Conservation (phyloP, 2,888 invertebrate genomes). For the Hololepta plana region DNA sequence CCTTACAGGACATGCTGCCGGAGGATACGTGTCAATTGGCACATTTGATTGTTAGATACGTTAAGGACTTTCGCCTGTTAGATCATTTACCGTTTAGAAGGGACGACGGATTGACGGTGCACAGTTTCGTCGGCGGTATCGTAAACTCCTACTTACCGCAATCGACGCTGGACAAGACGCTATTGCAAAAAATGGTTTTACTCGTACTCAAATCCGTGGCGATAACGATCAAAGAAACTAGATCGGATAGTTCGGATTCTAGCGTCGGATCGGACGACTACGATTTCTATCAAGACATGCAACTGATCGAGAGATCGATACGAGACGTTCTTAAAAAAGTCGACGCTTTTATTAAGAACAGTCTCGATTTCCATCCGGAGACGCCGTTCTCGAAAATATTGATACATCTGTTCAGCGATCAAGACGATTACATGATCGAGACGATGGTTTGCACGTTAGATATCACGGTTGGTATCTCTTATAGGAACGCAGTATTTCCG, state of each 20-base stretch:
- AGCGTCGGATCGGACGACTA: conserved; percentile 71
- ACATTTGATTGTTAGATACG: conserved; percentile 68
- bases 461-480: conserved; percentile 70
- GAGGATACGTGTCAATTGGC: conserved; percentile 79
- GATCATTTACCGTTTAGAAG: conserved; percentile 29
- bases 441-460: conserved; percentile 84
- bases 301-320: conserved; percentile 70
- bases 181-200: conserved; percentile 74
- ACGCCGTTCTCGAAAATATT: conserved; percentile 76
- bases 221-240: conserved; percentile 75
- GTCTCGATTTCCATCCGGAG: conserved; percentile 73
- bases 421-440: conserved; percentile 80
- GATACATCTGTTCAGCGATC: conserved; percentile 74
- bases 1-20: conserved; percentile 70
- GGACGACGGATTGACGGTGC: conserved; percentile 24
- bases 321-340: conserved; percentile 66
- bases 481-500: conserved; percentile 61
- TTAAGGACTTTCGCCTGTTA: conserved; percentile 65
- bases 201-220: conserved; percentile 76
- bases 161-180: conserved; percentile 44
- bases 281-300: conserved; percentile 78
- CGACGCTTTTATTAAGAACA: conserved; percentile 63
- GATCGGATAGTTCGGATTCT: conserved; percentile 67
- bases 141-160: conserved; percentile 11
- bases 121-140: conserved; percentile 26